A percentile compares a stretch with the other conserved stretches of the same genome.
Conservation (phyloP, 2,113 vertebrate species). For the Quiscalus mexicanus region DNA sequence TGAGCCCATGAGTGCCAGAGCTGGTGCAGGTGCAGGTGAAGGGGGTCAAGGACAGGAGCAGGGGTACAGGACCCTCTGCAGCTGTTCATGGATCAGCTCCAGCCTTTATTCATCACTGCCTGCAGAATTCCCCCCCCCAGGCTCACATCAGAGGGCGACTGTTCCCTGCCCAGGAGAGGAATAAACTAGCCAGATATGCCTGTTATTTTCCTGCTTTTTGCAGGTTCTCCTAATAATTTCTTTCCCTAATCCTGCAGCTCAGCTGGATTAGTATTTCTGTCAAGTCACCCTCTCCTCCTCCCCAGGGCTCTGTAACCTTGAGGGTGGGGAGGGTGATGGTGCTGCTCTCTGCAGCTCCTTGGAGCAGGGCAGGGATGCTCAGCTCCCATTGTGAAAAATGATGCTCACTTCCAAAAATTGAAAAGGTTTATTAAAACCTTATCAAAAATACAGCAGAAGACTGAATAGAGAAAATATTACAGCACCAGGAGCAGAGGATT, state of each 20-base stretch:
- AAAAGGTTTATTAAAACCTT: background rate
- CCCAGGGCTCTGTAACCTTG: constrained; percentile 26
- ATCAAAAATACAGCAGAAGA: background rate
- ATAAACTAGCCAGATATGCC: background rate
- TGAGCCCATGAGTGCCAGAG: background rate
- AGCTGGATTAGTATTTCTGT: constrained; percentile 40
- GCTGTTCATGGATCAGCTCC: background rate
- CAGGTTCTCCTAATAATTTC: background rate
- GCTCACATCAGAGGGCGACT: background rate
- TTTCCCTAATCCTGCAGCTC: background rate
- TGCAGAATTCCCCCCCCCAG: background rate
- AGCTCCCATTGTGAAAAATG: background rate
- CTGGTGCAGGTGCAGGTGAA: background rate
- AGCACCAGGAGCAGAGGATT: background rate
- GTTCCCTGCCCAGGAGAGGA: background rate
- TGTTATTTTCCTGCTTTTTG: background rate
- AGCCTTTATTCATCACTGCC: background rate
- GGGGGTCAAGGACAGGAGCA: background rate
- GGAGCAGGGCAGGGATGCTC: background rate
- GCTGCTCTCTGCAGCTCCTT: background rate
- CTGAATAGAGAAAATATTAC: background rate
- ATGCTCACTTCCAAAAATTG: background rate
- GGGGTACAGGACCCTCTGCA: background rate
- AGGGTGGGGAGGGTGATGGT: background rate
- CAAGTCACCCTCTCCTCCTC: background rate